These are phyloP conservation scores for Endotricha flammealis DNA, from an alignment of 2,888 invertebrate genomes.

Conservation along the genomic window DNA sequence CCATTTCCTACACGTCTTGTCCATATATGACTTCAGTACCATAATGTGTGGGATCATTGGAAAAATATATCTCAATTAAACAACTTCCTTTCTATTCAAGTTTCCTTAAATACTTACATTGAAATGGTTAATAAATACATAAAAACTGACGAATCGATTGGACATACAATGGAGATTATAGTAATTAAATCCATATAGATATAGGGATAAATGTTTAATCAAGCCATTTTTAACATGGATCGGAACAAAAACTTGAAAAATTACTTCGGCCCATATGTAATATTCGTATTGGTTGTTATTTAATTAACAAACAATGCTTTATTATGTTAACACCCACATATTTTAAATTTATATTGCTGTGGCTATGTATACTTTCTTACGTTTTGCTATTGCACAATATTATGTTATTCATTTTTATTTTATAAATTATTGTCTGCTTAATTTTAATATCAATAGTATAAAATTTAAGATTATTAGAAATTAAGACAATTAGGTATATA, in stretches of 20 bases:
- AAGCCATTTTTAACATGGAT: neutral
- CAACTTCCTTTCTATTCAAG: conserved; percentile 1
- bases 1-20: conserved; percentile 26
- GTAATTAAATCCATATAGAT: conserved; percentile 2
- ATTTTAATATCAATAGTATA: too few relatives aligned
- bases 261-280: neutral
- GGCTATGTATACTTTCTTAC: too few relatives aligned
- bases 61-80: conserved; percentile 2
- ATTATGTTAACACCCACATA: neutral
- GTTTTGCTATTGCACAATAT: too few relatives aligned
- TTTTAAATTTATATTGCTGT: too few relatives aligned
- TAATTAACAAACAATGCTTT: neutral
- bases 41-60: conserved; percentile 5
- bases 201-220: neutral
- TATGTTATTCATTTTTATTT: too few relatives aligned
- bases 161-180: neutral
- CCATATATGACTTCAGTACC: conserved; percentile 10
- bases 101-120: neutral
- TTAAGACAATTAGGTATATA: too few relatives aligned
- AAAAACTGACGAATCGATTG: neutral
- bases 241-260: neutral
- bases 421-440: too few relatives aligned
- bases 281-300: neutral
- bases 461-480: too few relatives aligned
- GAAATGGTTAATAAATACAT: too few relatives aligned